These are phyloP conservation scores for Lucinisca nassula DNA, from an alignment of 2,888 invertebrate species.

Conservation along the genomic window DNA sequence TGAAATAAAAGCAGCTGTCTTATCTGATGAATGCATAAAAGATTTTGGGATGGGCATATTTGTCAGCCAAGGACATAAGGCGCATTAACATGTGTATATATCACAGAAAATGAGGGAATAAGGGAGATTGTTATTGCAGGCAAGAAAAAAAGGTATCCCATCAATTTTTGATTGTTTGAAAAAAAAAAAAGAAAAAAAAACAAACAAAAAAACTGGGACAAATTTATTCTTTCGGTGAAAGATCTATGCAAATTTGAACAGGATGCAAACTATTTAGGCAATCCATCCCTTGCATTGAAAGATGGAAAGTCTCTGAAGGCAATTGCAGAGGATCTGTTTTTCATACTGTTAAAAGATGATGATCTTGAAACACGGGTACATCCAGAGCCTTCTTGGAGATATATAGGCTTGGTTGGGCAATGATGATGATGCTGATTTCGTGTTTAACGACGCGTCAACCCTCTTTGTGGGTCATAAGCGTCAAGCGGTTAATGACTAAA, in stretches of 20 bases:
- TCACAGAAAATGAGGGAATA: slow-evolving; percentile 49
- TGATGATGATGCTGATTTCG: too few relatives aligned
- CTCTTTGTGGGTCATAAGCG: too few relatives aligned
- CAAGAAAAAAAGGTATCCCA: slow-evolving; percentile 26
- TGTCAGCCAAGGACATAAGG: slow-evolving; percentile 37
- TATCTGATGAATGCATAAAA: slow-evolving; percentile 33
- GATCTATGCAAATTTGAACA: slow-evolving; percentile 30
- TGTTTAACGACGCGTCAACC: too few relatives aligned
- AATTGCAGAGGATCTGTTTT: slow-evolving; percentile 17
- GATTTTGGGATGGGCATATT: slow-evolving; percentile 36
- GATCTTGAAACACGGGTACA: slow-evolving; percentile 4
- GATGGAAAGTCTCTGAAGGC: slow-evolving; percentile 30
- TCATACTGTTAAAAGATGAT: not conserved
- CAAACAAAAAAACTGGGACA: slow-evolving; percentile 46
- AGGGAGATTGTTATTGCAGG: slow-evolving; percentile 35
- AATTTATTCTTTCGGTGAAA: slow-evolving; percentile 37
- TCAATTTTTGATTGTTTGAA: slow-evolving; percentile 37
- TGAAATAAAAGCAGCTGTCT: slow-evolving; percentile 22
- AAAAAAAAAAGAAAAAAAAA: too few relatives aligned
- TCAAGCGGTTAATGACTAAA: too few relatives aligned
- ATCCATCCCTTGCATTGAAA: slow-evolving; percentile 50
- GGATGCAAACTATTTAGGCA: slow-evolving; percentile 26
- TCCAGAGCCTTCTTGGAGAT: not conserved
- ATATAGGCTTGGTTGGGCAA: slow-evolving; percentile 17
- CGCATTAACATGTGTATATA: slow-evolving; percentile 34